phyloP scores from a whole-genome alignment of 2,113 vertebrate species.

The Riparia riparia region DNA sequence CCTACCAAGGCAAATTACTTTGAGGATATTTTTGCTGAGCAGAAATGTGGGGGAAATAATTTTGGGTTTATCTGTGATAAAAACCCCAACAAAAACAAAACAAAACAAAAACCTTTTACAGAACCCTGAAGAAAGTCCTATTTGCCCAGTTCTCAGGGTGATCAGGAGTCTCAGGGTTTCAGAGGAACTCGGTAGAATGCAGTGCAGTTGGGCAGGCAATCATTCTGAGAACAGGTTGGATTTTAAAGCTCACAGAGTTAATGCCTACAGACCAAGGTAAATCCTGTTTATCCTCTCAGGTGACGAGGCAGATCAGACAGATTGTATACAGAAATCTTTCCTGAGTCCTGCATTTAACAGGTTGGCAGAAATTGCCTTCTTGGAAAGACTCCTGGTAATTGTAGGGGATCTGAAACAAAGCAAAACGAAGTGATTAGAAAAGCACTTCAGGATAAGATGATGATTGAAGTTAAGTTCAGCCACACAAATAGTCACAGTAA shows the following conservation, averaged over 20 bases:
- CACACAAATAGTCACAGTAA: background rate
- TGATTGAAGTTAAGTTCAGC: background rate
- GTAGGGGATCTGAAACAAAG: background rate
- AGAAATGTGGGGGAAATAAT: background rate
- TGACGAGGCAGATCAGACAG: constrained; percentile 37
- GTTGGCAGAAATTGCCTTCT: background rate
- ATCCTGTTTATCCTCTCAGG: constrained; percentile 53
- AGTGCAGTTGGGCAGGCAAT: background rate
- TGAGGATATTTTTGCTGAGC: background rate
- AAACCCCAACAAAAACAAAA: background rate
- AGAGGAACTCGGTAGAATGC: background rate
- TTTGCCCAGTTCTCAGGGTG: background rate
- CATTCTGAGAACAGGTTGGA: background rate
- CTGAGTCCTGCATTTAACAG: background rate
- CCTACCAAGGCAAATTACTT: background rate
- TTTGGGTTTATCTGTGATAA: background rate
- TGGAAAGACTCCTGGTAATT: background rate
- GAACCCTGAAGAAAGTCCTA: background rate
- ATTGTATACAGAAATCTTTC: background rate
- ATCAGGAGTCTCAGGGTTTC: background rate
- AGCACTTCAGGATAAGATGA: background rate
- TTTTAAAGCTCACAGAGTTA: constrained; percentile 44
- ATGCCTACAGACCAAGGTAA: constrained; percentile 26
- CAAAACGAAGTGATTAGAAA: background rate
- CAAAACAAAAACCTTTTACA: background rate